Evolutionary conservation across 1,140 invertebrate species (phyloP).

Genomic region (Leucophenga varia): DNA sequence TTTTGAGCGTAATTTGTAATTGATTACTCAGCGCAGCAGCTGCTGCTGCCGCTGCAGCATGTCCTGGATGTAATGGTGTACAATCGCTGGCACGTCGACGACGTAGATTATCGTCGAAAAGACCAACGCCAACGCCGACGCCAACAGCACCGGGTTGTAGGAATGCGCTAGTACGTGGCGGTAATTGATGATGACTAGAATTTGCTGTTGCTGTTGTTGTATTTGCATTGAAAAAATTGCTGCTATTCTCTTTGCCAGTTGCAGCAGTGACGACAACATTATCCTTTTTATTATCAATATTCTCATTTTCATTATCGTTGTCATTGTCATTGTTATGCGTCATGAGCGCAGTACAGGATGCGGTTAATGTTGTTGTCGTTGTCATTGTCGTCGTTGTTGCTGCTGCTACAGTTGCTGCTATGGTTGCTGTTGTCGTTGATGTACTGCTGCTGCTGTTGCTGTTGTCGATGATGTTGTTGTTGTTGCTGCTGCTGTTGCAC

Average conservation of each 20-base stretch:
- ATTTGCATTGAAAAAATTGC: conserved; percentile 11
- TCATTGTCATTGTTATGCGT: no score
- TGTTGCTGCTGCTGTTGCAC: conserved; percentile 12
- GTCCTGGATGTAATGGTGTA: conserved; percentile 17
- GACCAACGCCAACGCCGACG: no score
- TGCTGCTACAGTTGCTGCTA: background rate
- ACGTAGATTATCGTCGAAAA: conserved; percentile 38
- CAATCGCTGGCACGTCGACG: conserved; percentile 48
- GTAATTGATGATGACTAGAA: background rate
- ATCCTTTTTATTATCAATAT: no score
- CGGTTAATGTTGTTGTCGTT: background rate
- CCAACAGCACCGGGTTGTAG: background rate
- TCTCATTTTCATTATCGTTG: conserved; percentile 12
- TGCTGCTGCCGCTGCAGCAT: conserved; percentile 19
- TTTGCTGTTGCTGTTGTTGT: conserved; percentile 14
- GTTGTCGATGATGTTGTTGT: no score
- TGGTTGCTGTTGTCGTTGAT: background rate
- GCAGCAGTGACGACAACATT: background rate
- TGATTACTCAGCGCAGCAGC: conserved; percentile 41
- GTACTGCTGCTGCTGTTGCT: background rate
- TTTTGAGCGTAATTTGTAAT: conserved; percentile 48
- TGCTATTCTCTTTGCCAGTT: conserved; percentile 1
- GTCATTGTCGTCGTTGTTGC: background rate
- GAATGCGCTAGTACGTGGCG: background rate
- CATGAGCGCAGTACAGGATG: no score